These are phyloP conservation scores for Medauroidea extradentata DNA, from an alignment of 1,140 invertebrate genomes.

Conservation along the genomic window DNA sequence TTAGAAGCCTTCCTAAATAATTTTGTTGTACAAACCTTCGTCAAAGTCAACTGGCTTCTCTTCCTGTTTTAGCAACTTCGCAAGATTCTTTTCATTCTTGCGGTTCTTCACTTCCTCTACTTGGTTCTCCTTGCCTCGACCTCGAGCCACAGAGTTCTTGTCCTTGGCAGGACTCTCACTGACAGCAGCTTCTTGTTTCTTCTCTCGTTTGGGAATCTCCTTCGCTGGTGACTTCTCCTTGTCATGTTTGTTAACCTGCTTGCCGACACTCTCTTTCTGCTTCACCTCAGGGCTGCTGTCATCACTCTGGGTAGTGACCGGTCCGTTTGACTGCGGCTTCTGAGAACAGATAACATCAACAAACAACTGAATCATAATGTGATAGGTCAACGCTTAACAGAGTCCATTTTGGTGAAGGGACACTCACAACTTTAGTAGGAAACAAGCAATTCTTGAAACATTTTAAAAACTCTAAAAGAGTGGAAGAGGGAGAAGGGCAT, in stretches of 20 bases:
- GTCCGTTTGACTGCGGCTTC: constrained; percentile 50
- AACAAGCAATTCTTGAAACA: too few species aligned
- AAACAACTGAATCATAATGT: too few species aligned
- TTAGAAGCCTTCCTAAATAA: background rate
- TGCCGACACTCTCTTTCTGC: constrained; percentile 27
- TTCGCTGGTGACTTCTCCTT: constrained; percentile 47
- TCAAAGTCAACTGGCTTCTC: constrained; percentile 68
- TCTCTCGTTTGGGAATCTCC: constrained; percentile 32
- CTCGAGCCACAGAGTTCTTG: constrained; percentile 40
- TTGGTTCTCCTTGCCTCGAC: constrained; percentile 46
- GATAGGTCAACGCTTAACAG: too few species aligned
- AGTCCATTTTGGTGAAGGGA: too few species aligned
- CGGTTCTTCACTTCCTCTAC: constrained; percentile 49
- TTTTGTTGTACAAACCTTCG: constrained; percentile 47
- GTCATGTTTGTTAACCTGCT: constrained; percentile 43
- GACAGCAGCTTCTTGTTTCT: constrained; percentile 27
- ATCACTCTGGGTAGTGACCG: constrained; percentile 33
- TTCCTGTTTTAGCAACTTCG: constrained; percentile 33
- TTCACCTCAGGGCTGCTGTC: constrained; percentile 7
- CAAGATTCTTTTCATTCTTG: constrained; percentile 48
- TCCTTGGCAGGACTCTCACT: constrained; percentile 27
- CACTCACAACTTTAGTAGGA: too few species aligned
- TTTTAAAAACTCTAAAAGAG: too few species aligned
- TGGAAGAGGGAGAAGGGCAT: too few species aligned
- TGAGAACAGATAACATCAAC: too few species aligned